A percentile compares a stretch with the other conserved stretches of the same genome.
Conservation (phyloP, 2,888 invertebrate genomes). For the Gymnocheta viridis region DNA sequence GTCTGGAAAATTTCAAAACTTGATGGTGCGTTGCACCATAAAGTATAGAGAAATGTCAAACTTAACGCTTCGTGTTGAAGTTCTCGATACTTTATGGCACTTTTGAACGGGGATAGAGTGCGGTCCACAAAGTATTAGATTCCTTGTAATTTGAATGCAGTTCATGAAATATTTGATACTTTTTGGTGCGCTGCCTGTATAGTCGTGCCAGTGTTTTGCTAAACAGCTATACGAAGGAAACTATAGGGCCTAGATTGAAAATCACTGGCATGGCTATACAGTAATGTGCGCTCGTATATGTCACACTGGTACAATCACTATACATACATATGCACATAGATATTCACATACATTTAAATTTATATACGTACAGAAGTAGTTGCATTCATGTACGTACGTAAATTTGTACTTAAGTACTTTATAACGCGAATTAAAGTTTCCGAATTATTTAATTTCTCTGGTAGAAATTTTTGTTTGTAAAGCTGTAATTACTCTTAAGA, state of each 20-base stretch:
- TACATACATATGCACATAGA: slow-evolving; percentile 39
- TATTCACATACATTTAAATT: slow-evolving; percentile 19
- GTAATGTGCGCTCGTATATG: slow-evolving; percentile 75
- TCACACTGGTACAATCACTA: slow-evolving; percentile 75
- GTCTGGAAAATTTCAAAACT: slow-evolving; percentile 70
- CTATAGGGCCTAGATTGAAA: slow-evolving; percentile 74
- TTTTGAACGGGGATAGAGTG: slow-evolving; percentile 79
- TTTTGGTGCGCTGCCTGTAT: slow-evolving; percentile 76
- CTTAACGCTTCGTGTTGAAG: slow-evolving; percentile 74
- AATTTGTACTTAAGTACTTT: slow-evolving; percentile 25
- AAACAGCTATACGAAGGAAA: slow-evolving; percentile 72
- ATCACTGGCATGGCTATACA: slow-evolving; percentile 76
- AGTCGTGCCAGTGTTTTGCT: slow-evolving; percentile 75
- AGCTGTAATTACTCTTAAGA: too few relatives aligned
- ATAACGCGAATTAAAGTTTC: background rate
- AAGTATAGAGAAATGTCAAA: slow-evolving; percentile 81
- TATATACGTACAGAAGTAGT: slow-evolving; percentile 2
- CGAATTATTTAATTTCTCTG: background rate
- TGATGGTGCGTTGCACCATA: slow-evolving; percentile 79
- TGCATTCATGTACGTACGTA: background rate
- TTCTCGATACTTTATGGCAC: slow-evolving; percentile 79
- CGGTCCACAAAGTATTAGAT: slow-evolving; percentile 74
- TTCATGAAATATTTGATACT: slow-evolving; percentile 72
- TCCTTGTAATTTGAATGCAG: slow-evolving; percentile 54
- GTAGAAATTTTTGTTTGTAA: background rate